Base-by-base conservation (phyloP, 2,797 vertebrate species). In the Galaxias olidus region DNA sequence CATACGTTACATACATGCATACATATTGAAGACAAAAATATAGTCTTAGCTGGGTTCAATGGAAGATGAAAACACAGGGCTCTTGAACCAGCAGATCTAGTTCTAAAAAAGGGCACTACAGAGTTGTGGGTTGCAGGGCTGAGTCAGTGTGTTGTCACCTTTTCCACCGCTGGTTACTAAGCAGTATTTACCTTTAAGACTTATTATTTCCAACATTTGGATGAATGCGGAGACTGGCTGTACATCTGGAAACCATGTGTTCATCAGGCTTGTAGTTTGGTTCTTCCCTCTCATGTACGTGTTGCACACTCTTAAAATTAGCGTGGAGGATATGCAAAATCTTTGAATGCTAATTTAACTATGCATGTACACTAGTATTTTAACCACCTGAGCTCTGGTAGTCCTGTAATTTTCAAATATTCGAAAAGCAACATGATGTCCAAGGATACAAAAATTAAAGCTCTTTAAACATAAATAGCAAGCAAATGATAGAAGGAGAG, bases 201-300 rank as follows among this genome's bases (percentile, higher is more conserved):
- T 81, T 87, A 75, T 77, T 74, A 86, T 88, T 88, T 86, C 82
- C 86, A 84, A 82, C 69, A 82, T 83, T 78, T 78, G 64, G 68
- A 80, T 76, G 79, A 83, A 82, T 72, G 66, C 81, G 66, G 76
- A 54, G 54, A 66, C 19, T 59, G 48, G 12, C 30, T 52, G 46
- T 71, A 80, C 86, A 87, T 88, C 80, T 89, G 86, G 69, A 59
- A 80, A 68, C 76, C 13, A 69, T 87, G 43, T 76, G 17, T 51
- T 73, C 75, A 72, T 77, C 62, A 57, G 59, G 49, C 61, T 65
- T 20, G 59, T 43, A 58, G 71, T 71, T 71, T 14, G 63, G 40
- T 75, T 77, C 56, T 68, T 50, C 48, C 6, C 0, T 48, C 9
- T 65, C 53, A 13, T 68, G 50, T 69, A 71, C 68, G 66, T 68